Evolutionary conservation across 2,888 invertebrate genomes (phyloP).

Genomic region (Odontomyia ornata): DNA sequence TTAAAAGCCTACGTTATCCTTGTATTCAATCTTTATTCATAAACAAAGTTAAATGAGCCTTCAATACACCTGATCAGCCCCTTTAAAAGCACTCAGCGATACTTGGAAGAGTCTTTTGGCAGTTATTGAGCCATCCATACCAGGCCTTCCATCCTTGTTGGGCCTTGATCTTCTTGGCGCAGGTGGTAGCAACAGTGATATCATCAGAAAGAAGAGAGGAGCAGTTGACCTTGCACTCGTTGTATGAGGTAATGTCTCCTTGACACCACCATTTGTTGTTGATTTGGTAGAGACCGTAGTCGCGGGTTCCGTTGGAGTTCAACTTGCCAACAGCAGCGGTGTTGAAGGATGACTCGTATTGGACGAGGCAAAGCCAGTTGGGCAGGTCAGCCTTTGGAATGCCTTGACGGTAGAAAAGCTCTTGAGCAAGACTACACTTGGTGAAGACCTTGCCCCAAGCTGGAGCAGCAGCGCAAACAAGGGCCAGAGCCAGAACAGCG

Average conservation of each 20-base stretch:
- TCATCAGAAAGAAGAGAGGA: conserved; percentile 19
- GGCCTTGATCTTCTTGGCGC: conserved; percentile 35
- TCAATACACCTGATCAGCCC: too few species aligned
- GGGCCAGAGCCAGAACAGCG: conserved; percentile 39
- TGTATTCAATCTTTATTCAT: too few species aligned
- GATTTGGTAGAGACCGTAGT: conserved; percentile 42
- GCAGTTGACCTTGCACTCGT: conserved; percentile 12
- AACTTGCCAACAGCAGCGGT: conserved; percentile 31
- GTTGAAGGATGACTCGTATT: conserved; percentile 40
- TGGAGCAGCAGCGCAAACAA: conserved; percentile 14
- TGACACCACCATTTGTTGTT: conserved; percentile 42
- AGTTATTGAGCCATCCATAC: conserved; percentile 42
- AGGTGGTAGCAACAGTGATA: conserved; percentile 17
- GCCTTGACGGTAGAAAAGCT: conserved; percentile 3
- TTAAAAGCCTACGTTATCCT: too few species aligned
- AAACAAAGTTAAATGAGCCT: too few species aligned
- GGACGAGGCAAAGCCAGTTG: conserved; percentile 36
- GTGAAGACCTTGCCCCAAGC: conserved; percentile 38
- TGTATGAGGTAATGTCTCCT: conserved; percentile 37
- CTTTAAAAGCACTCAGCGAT: conserved; percentile 35
- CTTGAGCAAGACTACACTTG: conserved; percentile 32
- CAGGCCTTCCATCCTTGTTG: conserved; percentile 43
- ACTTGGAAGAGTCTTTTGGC: conserved; percentile 24
- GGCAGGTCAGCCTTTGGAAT: conserved; percentile 23
- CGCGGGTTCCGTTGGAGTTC: conserved; percentile 37